Conservation (phyloP, 2,113 vertebrate genomes). For the Hippocampus comes region DNA sequence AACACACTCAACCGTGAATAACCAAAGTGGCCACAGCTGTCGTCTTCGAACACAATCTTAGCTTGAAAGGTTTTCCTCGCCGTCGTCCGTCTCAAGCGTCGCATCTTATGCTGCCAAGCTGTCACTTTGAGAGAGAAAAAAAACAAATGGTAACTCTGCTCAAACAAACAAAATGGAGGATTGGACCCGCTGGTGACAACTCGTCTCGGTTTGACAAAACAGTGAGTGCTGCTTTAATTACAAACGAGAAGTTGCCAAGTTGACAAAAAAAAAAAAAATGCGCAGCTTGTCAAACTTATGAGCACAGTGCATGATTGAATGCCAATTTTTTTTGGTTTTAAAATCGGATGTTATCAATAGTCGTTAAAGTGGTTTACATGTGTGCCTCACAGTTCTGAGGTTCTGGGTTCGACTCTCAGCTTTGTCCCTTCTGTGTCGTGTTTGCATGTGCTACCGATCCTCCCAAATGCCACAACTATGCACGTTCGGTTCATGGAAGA, state of each 20-base stretch:
- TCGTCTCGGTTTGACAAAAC: constrained; percentile 8
- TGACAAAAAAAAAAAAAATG: not conserved
- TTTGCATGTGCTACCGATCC: no score
- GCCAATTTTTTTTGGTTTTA: not conserved
- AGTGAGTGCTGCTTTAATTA: constrained; percentile 19
- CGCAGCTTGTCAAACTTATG: not conserved
- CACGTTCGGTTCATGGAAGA: no score
- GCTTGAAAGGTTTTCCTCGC: constrained; percentile 27
- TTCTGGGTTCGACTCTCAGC: no score
- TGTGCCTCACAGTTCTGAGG: no score
- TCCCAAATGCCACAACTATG: no score
- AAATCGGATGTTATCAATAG: no score
- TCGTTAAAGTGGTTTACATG: no score
- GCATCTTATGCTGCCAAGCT: constrained; percentile 23
- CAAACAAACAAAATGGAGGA: constrained; percentile 9
- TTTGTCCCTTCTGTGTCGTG: no score
- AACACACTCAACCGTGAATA: constrained; percentile 15
- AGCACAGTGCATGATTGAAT: not conserved
- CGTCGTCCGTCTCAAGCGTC: constrained; percentile 17
- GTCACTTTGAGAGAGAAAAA: constrained; percentile 21
- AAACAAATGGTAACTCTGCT: not conserved
- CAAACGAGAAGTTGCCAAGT: constrained; percentile 1
- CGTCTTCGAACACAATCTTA: constrained; percentile 18
- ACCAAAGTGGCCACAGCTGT: constrained; percentile 26
- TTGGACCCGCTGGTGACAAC: constrained; percentile 13